A percentile compares a stretch with the other conserved stretches of the same genome.
These are phyloP conservation scores for Limnephilus auricula DNA, from an alignment of 2,888 invertebrate genomes.

Conservation along the genomic window DNA sequence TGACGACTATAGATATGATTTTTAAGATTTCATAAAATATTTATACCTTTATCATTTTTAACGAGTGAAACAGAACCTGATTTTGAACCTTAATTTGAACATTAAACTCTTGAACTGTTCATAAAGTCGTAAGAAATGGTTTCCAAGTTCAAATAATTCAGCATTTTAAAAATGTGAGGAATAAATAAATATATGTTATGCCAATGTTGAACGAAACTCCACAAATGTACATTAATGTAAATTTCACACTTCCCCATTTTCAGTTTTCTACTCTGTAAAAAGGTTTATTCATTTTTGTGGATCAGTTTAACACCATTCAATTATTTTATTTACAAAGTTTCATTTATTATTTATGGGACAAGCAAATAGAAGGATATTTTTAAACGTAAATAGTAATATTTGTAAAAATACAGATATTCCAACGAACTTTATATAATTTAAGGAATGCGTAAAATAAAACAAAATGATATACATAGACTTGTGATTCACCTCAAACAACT, in stretches of 20 bases:
- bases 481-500: too few species aligned
- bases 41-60: too few species aligned
- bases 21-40: too few species aligned
- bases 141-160: neutral
- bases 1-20: too few species aligned
- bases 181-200: neutral
- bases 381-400: too few species aligned
- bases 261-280: neutral
- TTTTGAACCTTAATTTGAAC: neutral
- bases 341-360: neutral
- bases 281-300: too few species aligned
- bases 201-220: neutral
- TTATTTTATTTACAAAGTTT: neutral
- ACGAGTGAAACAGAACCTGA: neutral
- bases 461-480: too few species aligned
- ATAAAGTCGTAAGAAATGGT: neutral
- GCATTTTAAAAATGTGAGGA: neutral
- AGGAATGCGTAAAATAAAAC: too few species aligned
- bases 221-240: neutral
- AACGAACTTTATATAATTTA: too few species aligned
- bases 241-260: neutral
- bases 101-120: neutral
- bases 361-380: neutral
- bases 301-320: neutral
- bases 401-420: too few species aligned